These are phyloP conservation scores for Neelides folsomi DNA, from an alignment of 2,888 invertebrate genomes.

Conservation along the genomic window DNA sequence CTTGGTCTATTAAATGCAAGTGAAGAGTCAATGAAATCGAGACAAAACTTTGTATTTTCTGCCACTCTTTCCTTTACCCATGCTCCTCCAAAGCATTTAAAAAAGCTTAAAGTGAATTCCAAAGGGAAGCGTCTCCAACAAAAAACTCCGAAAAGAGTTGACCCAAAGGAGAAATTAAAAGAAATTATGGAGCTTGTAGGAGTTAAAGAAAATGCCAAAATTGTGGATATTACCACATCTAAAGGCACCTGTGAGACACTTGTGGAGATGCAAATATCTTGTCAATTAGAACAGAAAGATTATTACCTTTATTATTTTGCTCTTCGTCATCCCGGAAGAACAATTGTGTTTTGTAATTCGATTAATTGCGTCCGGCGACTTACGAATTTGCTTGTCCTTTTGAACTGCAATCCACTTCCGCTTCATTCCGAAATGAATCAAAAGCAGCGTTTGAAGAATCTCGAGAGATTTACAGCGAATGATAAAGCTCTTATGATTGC, in stretches of 20 bases:
- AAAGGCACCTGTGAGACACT: constrained; percentile 69
- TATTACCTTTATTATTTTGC: constrained; percentile 81
- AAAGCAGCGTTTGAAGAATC: constrained; percentile 77
- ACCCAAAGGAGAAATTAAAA: constrained; percentile 61
- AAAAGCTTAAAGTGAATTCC: constrained; percentile 13
- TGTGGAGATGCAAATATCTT: constrained; percentile 70
- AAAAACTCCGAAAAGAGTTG: constrained; percentile 40
- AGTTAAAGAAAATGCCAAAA: constrained; percentile 60
- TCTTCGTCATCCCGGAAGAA: constrained; percentile 70
- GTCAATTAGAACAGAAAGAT: constrained; percentile 71
- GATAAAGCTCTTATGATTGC: constrained; percentile 63
- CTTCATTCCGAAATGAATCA: constrained; percentile 88
- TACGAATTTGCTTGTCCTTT: constrained; percentile 47
- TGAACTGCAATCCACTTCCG: constrained; percentile 60
- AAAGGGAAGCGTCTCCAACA: constrained; percentile 38
- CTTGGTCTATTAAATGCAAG: constrained; percentile 65
- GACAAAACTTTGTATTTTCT: constrained; percentile 94
- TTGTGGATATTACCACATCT: constrained; percentile 77
- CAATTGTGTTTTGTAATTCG: constrained; percentile 85
- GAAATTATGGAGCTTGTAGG: constrained; percentile 65
- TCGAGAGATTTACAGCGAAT: constrained; percentile 65
- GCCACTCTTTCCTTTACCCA: constrained; percentile 90
- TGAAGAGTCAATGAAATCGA: constrained; percentile 42
- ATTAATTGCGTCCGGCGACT: constrained; percentile 80
- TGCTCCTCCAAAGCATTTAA: constrained; percentile 49